phyloP scores from a whole-genome alignment of 2,113 vertebrate genomes.

The Aspiorhynchus laticeps region DNA sequence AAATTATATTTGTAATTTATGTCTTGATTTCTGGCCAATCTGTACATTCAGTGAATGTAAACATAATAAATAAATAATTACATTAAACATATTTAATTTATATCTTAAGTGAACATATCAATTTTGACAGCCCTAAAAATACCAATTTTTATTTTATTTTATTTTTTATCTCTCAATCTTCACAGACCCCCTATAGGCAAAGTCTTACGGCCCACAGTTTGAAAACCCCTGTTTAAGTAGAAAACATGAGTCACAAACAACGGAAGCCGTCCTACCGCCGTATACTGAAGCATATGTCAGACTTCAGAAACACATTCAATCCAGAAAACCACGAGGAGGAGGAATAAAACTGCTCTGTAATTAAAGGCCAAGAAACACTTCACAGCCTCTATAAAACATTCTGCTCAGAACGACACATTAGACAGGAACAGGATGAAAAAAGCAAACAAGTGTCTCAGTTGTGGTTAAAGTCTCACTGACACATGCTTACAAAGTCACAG shows the following conservation, averaged over 20 bases:
- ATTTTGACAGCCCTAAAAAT: neutral
- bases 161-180: too few species aligned
- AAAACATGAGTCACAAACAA: neutral
- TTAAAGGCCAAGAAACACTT: neutral
- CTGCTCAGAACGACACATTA: neutral
- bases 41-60: too few species aligned
- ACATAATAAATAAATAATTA: neutral
- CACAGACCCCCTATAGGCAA: too few species aligned
- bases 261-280: neutral
- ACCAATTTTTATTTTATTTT: too few species aligned
- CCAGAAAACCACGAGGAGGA: neutral
- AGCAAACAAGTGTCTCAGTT: neutral
- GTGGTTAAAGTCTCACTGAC: neutral
- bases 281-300: neutral
- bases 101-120: neutral
- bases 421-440: conserved; percentile 10
- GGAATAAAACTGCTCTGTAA: neutral
- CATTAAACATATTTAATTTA: neutral
- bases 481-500: conserved; percentile 16
- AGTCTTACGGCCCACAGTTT: neutral
- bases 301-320: neutral
- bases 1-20: too few species aligned
- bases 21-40: too few species aligned
- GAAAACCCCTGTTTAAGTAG: neutral
- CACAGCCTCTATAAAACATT: neutral